These are phyloP conservation scores for Numenius arquata DNA, from an alignment of 2,113 vertebrate species.

Conservation along the genomic window DNA sequence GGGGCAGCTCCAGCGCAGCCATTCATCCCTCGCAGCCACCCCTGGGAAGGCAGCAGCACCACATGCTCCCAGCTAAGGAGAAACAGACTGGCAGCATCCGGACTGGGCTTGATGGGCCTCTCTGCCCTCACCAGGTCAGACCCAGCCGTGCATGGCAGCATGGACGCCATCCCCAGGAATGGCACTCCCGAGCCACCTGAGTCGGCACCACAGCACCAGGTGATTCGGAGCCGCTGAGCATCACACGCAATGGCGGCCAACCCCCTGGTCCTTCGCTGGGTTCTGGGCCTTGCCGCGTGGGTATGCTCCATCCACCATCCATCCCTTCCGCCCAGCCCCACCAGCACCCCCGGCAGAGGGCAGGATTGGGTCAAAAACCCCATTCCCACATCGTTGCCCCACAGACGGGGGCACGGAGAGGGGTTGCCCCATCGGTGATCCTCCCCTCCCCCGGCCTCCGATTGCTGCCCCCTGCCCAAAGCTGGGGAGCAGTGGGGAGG, in stretches of 20 bases:
- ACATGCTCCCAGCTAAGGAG: rapidly evolving
- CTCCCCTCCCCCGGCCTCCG: rapidly evolving
- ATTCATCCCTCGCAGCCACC: background rate
- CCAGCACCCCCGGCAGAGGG: no score
- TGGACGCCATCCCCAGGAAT: rapidly evolving
- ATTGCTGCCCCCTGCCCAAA: background rate
- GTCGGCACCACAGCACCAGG: background rate
- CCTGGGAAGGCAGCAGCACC: background rate
- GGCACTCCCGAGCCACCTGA: background rate
- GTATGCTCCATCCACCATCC: background rate
- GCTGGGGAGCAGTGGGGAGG: background rate
- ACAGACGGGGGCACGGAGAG: rapidly evolving
- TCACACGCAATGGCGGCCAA: rapidly evolving
- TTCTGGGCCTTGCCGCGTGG: rapidly evolving
- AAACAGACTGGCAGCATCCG: background rate
- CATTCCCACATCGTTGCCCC: background rate
- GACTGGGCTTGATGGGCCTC: background rate
- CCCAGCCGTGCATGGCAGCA: background rate
- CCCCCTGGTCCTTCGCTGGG: rapidly evolving
- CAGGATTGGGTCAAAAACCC: background rate
- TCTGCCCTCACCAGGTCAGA: background rate
- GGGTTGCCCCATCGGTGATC: background rate
- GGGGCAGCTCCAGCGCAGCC: background rate
- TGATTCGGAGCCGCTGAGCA: rapidly evolving
- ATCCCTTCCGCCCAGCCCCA: background rate